phyloP scores from a whole-genome alignment of 2,888 invertebrate genomes.

The Chymomyza fuscimana region DNA sequence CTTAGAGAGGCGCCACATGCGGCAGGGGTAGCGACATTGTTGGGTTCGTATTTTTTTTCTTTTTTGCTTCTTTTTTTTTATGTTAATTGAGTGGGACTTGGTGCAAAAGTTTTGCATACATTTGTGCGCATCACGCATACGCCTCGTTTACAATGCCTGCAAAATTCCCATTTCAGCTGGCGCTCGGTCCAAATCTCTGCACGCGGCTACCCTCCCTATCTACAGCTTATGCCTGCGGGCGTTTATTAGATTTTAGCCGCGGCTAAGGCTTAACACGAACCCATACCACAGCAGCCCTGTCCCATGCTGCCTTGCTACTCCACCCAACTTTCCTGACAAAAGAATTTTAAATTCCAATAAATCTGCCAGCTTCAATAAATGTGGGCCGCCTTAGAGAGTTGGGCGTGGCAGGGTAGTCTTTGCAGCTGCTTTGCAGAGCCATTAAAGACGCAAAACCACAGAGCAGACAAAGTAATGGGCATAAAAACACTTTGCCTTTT shows the following conservation, averaged over 20 bases:
- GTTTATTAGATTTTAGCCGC: not conserved
- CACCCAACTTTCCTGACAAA: conserved; percentile 47
- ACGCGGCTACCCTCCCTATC: no score
- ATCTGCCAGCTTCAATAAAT: conserved; percentile 68
- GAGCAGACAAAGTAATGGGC: conserved; percentile 2
- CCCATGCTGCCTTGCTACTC: conserved; percentile 3
- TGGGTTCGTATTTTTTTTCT: not conserved
- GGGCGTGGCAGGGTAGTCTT: not conserved
- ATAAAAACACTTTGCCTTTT: conserved; percentile 2
- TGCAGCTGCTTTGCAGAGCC: not conserved
- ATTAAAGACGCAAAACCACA: conserved; percentile 5
- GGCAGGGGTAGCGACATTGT: not conserved
- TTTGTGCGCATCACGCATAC: not conserved
- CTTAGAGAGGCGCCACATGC: not conserved
- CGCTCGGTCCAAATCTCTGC: not conserved
- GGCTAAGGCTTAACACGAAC: not conserved
- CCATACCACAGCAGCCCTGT: not conserved
- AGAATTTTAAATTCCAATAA: conserved; percentile 70
- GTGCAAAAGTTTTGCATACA: not conserved
- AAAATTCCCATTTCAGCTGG: not conserved
- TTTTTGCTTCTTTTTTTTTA: not conserved
- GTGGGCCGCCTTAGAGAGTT: conserved; percentile 11
- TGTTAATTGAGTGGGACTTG: not conserved
- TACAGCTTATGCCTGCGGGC: not conserved
- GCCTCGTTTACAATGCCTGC: not conserved